phyloP scores from a whole-genome alignment of 2,113 vertebrate species.

The Coryphaenoides rupestris region DNA sequence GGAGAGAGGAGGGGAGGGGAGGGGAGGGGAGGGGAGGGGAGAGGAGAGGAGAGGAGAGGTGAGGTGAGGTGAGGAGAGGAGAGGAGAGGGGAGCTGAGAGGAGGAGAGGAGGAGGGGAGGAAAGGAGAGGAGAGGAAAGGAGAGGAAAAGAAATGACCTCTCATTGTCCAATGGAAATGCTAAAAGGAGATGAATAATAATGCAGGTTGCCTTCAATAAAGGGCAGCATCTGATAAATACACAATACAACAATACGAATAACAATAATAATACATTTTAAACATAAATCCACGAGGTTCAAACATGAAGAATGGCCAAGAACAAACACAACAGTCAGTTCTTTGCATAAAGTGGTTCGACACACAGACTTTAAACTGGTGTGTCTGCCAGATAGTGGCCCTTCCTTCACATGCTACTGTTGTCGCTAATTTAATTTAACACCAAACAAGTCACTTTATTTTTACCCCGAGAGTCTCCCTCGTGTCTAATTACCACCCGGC shows the following conservation, averaged over 20 bases:
- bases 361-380: slow-evolving; percentile 25
- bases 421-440: slow-evolving; percentile 52
- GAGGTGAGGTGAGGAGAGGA: not conserved
- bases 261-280: slow-evolving; percentile 49
- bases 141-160: not conserved
- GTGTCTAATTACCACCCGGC: slow-evolving; percentile 61
- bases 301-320: slow-evolving; percentile 42
- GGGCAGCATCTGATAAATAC: slow-evolving; percentile 62
- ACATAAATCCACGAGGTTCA: slow-evolving; percentile 20
- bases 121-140: no score
- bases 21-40: no score
- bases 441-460: slow-evolving; percentile 64
- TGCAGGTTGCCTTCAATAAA: slow-evolving; percentile 54
- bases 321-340: slow-evolving; percentile 46
- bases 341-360: slow-evolving; percentile 47
- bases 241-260: slow-evolving; percentile 51
- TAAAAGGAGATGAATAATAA: slow-evolving; percentile 30
- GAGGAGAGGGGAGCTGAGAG: not conserved
- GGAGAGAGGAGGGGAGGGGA: no score
- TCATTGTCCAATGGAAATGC: slow-evolving; percentile 49
- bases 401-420: slow-evolving; percentile 45
- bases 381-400: slow-evolving; percentile 35
- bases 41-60: slow-evolving; percentile 27
- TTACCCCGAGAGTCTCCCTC: slow-evolving; percentile 47
- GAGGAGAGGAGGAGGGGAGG: slow-evolving; percentile 27